These are phyloP conservation scores for Cerastis leucographa DNA, from an alignment of 2,888 invertebrate genomes.

Conservation along the genomic window DNA sequence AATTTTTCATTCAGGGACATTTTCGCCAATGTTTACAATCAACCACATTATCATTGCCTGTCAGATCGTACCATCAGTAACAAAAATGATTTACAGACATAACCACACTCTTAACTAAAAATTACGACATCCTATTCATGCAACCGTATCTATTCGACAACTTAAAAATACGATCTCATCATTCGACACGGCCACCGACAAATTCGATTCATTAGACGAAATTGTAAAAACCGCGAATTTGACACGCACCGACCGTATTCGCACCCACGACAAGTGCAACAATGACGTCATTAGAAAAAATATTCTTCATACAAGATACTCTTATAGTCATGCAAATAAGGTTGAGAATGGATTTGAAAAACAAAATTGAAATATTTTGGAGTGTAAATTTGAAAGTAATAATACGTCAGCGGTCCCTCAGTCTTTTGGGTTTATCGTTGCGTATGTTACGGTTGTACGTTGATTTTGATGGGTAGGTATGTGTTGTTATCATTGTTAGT, in stretches of 20 bases:
- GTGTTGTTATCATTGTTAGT: slow-evolving; percentile 73
- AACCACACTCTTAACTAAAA: slow-evolving; percentile 35
- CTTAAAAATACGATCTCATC: slow-evolving; percentile 61
- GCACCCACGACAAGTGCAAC: slow-evolving; percentile 86
- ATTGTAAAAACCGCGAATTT: slow-evolving; percentile 87
- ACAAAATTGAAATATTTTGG: slow-evolving; percentile 47
- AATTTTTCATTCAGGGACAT: neutral
- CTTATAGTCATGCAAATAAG: slow-evolving; percentile 58
- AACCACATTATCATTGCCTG: slow-evolving; percentile 15
- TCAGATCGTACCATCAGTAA: slow-evolving; percentile 41
- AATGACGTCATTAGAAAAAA: slow-evolving; percentile 81
- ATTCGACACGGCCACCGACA: slow-evolving; percentile 72
- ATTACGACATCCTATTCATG: slow-evolving; percentile 53
- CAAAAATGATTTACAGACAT: slow-evolving; percentile 43
- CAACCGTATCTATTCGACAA: slow-evolving; percentile 59
- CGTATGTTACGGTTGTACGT: slow-evolving; percentile 83
- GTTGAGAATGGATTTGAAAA: slow-evolving; percentile 58
- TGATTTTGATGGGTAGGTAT: slow-evolving; percentile 83
- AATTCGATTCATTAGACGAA: slow-evolving; percentile 79
- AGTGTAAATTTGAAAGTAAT: slow-evolving; percentile 88
- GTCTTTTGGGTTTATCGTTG: slow-evolving; percentile 86
- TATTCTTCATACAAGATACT: slow-evolving; percentile 28
- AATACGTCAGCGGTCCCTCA: slow-evolving; percentile 87
- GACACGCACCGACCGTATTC: slow-evolving; percentile 84
- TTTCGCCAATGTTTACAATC: slow-evolving; percentile 7